phyloP scores from a whole-genome alignment of 92 coral and sea anemone species.

The Porites rus region DNA sequence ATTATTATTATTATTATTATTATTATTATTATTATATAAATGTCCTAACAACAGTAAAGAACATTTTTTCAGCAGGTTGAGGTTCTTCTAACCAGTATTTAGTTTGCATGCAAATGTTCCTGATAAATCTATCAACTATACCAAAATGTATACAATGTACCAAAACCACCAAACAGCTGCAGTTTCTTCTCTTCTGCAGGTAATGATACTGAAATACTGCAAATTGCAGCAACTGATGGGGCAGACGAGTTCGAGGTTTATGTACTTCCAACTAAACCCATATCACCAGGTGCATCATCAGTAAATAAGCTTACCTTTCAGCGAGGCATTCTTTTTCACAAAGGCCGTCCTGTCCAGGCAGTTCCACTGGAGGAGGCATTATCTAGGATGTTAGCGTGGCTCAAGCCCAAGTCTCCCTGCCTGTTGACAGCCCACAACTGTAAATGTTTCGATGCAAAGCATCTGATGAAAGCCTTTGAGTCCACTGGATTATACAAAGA shows the following conservation, averaged over 20 bases:
- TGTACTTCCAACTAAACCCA: constrained; percentile 21
- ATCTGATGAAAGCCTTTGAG: constrained; percentile 37
- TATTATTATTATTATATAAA: too few species aligned
- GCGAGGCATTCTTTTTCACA: constrained; percentile 37
- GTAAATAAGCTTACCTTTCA: constrained; percentile 55
- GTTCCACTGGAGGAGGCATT: constrained; percentile 21
- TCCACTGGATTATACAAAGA: constrained; percentile 25
- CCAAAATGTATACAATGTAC: too few species aligned
- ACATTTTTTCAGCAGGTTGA: too few species aligned
- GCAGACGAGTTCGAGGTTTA: constrained; percentile 17
- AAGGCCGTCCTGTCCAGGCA: constrained; percentile 35
- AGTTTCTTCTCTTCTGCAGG: too few species aligned
- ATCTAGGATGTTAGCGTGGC: constrained; percentile 35
- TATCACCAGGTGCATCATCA: constrained; percentile 42
- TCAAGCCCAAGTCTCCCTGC: constrained; percentile 59
- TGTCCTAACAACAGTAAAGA: too few species aligned
- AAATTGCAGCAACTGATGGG: too few species aligned
- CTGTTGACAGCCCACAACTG: constrained; percentile 59
- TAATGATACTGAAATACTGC: too few species aligned
- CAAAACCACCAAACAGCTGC: too few species aligned
- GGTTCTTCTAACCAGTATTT: too few species aligned
- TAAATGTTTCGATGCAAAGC: constrained; percentile 55
- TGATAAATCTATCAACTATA: too few species aligned
- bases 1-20: too few species aligned
- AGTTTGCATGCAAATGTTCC: too few species aligned